Percentiles rank a stretch among this genome's conserved stretches.
Conservation (phyloP, 1,140 invertebrate genomes). For the Aethina tumida region DNA sequence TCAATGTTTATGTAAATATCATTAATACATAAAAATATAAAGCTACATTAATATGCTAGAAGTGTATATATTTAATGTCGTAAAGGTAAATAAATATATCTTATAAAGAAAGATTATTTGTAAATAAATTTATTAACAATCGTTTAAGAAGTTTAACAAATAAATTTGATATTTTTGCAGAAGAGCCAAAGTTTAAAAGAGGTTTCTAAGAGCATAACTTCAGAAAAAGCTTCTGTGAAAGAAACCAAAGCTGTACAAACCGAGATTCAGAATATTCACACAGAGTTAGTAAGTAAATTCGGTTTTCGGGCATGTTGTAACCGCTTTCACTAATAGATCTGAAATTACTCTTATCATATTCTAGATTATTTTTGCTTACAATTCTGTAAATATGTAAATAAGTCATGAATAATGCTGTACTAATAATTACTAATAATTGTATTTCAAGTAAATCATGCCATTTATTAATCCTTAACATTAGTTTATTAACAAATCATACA, state of each 20-base stretch:
- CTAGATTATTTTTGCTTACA: not conserved
- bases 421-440: not conserved
- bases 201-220: slow-evolving; percentile 12
- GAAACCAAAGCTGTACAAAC: slow-evolving; percentile 31
- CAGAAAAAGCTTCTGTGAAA: slow-evolving; percentile 8
- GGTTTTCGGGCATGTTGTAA: slow-evolving; percentile 1
- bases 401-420: not conserved
- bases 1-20: too few species aligned
- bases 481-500: too few species aligned
- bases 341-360: not conserved
- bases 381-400: not conserved
- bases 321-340: slow-evolving; percentile 2
- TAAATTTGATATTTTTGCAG: slow-evolving; percentile 18
- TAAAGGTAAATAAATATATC: not conserved
- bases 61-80: not conserved
- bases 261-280: slow-evolving; percentile 32
- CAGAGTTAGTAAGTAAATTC: slow-evolving; percentile 28
- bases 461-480: too few species aligned
- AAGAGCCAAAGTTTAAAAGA: slow-evolving; percentile 19
- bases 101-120: too few species aligned
- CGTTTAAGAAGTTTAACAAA: not conserved
- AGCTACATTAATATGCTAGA: too few species aligned
- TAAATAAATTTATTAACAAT: not conserved
- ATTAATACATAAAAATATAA: too few species aligned
- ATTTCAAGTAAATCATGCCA: not conserved